Conservation (phyloP, 2,113 vertebrate genomes). For the Sceloporus undulatus region DNA sequence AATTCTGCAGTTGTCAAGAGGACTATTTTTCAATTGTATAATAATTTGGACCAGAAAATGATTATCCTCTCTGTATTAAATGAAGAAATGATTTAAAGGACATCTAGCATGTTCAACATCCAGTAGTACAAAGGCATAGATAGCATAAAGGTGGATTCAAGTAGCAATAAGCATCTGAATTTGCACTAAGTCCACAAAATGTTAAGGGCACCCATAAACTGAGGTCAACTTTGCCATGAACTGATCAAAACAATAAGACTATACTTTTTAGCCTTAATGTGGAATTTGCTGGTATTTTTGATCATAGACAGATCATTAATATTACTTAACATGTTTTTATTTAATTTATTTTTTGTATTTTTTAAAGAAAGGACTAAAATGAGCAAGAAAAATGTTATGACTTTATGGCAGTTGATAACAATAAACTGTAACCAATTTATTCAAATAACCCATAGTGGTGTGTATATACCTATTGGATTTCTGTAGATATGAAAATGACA, state of each 20-base stretch:
- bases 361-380: conserved; percentile 71
- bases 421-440: conserved; percentile 81
- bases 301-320: conserved; percentile 69
- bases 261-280: conserved; percentile 64
- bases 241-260: conserved; percentile 44
- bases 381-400: conserved; percentile 76
- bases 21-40: conserved; percentile 2
- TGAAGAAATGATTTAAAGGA: conserved; percentile 42
- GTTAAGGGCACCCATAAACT: conserved; percentile 37
- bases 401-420: conserved; percentile 78
- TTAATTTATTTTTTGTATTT: conserved; percentile 75
- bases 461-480: conserved; percentile 79
- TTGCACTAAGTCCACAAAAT: conserved; percentile 53
- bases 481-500: conserved; percentile 74
- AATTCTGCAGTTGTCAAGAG: background rate
- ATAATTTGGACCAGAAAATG: background rate
- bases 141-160: conserved; percentile 60
- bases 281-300: conserved; percentile 66
- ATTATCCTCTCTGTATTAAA: conserved; percentile 3
- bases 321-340: conserved; percentile 63
- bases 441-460: conserved; percentile 73
- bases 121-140: conserved; percentile 41
- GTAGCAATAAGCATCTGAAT: conserved; percentile 43
- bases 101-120: conserved; percentile 45
- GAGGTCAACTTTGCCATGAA: conserved; percentile 54